A percentile compares a stretch with the other conserved stretches of the same genome.
Conservation (phyloP, 35 echinoderm and acorn worm genomes). For the Chiridota heheva region DNA sequence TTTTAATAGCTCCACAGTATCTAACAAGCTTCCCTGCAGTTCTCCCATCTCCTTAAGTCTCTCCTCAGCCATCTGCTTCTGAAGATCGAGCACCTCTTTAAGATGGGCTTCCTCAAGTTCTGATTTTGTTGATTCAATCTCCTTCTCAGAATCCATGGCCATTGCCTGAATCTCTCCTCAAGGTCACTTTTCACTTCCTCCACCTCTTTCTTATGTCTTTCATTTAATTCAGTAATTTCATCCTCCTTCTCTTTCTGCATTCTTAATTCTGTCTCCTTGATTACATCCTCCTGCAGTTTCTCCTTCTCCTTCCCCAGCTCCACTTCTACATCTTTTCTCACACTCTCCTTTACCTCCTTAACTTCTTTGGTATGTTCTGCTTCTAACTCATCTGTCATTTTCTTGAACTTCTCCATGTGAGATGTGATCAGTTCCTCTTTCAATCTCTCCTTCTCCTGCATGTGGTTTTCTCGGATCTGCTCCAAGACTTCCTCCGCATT, state of each 20-base stretch:
- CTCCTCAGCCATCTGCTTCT: slow-evolving; percentile 9
- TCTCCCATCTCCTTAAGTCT: slow-evolving; percentile 22
- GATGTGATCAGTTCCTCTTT: slow-evolving; percentile 66
- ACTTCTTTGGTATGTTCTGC: slow-evolving; percentile 72
- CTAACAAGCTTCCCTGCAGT: background rate
- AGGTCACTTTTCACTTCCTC: slow-evolving; percentile 40
- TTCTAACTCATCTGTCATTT: slow-evolving; percentile 88
- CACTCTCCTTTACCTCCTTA: slow-evolving; percentile 44
- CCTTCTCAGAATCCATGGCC: slow-evolving; percentile 32
- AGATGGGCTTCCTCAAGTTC: slow-evolving; percentile 54
- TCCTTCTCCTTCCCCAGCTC: slow-evolving; percentile 57
- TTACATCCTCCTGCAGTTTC: slow-evolving; percentile 42
- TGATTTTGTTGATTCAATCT: background rate
- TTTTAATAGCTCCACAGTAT: slow-evolving; percentile 45
- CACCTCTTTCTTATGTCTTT: slow-evolving; percentile 36
- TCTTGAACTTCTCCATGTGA: slow-evolving; percentile 89
- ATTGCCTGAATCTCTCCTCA: slow-evolving; percentile 41
- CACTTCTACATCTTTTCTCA: slow-evolving; percentile 45
- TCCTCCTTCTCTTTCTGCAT: slow-evolving; percentile 41
- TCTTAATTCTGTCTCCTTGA: slow-evolving; percentile 12
- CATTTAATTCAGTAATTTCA: slow-evolving; percentile 33
- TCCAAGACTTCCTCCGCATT: slow-evolving; percentile 41
- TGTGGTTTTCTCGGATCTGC: slow-evolving; percentile 54
- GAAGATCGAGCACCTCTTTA: slow-evolving; percentile 9
- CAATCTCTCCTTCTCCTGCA: slow-evolving; percentile 67